Evolutionary conservation across 2,888 invertebrate species (phyloP), one percentile per base, ranked within the genome.

Genomic region (Drosophila imparisetae): DNA sequence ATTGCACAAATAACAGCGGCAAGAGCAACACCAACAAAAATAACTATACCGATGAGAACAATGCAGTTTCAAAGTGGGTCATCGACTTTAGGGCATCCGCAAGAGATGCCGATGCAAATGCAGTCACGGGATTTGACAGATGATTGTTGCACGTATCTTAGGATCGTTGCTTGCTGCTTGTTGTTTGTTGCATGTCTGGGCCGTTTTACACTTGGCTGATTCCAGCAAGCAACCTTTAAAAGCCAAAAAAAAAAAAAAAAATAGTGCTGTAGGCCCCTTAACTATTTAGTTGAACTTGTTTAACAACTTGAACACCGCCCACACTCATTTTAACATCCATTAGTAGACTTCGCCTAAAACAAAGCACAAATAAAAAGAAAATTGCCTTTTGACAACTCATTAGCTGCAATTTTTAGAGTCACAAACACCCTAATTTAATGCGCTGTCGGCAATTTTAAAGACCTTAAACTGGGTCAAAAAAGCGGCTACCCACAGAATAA

Each of bases 341-440:
- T 45, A 38, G 50, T 30, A 42, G 10, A 53, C 24, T 34, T 40
- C 21, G 24, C 18, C 10, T 2, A 5, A 27, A 15, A 30, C 34
- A 38, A 38, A 27, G 13, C 18, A 45, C 13, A 55, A 54, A 34
- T 66, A 66, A n/a, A 36, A 13, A 38, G 59, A 61, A 49, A 87
- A 87, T 85, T 87, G 76, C 68, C 75, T 61, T 69, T 77, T 81
- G 79, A 78, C 90, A 89, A 78, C 72, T 70, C 70, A 80, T 72
- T 71, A 78, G 59, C 68, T 78, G 82, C 55, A 65, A 80, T 70
- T 83, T 53, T 49, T 40, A 58, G 50, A 50, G 32, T 53, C 70
- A 57, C 58, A 72, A 66, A 61, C 36, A 52, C 45, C 21, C 66
- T 58, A 73, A 63, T 72, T 72, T 61, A 38, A 60, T 59, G 53